A percentile compares a stretch with the other conserved stretches of the same genome.
phyloP scores from a whole-genome alignment of 1,140 invertebrate genomes.

The Drosophila kohkoa region DNA sequence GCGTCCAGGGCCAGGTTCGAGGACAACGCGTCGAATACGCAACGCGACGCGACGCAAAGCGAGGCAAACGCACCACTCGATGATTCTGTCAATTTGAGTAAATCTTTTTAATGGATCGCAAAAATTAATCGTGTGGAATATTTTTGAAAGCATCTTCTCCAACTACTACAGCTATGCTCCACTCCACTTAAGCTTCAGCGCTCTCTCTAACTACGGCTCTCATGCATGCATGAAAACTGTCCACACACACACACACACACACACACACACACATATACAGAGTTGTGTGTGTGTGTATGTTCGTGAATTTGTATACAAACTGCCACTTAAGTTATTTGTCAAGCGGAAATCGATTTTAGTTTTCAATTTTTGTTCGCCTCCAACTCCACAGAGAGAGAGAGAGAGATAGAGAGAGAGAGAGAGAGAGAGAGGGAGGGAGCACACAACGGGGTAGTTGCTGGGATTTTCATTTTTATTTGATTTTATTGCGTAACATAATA shows the following conservation, averaged over 20 bases:
- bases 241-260: background rate
- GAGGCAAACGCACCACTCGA: constrained; percentile 33
- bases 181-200: background rate
- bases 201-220: background rate
- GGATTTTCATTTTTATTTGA: constrained; percentile 57
- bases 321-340: constrained; percentile 69
- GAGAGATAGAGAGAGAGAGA: too few relatives aligned
- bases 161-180: background rate
- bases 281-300: constrained; percentile 20
- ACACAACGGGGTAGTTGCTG: too few relatives aligned
- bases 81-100: constrained; percentile 82
- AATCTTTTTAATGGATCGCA: constrained; percentile 78
- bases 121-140: constrained; percentile 76
- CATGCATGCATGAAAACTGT: constrained; percentile 27
- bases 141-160: constrained; percentile 53
- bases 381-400: too few relatives aligned
- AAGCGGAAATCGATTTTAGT: constrained; percentile 80
- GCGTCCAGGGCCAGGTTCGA: constrained; percentile 55
- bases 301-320: constrained; percentile 57
- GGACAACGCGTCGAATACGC: constrained; percentile 42
- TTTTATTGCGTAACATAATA: constrained; percentile 67
- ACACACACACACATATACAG: constrained; percentile 2
- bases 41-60: background rate
- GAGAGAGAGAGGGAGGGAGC: too few relatives aligned
- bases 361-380: constrained; percentile 45